These are phyloP conservation scores for Paracanthobrama guichenoti DNA, from an alignment of 2,113 vertebrate genomes.

Conservation along the genomic window DNA sequence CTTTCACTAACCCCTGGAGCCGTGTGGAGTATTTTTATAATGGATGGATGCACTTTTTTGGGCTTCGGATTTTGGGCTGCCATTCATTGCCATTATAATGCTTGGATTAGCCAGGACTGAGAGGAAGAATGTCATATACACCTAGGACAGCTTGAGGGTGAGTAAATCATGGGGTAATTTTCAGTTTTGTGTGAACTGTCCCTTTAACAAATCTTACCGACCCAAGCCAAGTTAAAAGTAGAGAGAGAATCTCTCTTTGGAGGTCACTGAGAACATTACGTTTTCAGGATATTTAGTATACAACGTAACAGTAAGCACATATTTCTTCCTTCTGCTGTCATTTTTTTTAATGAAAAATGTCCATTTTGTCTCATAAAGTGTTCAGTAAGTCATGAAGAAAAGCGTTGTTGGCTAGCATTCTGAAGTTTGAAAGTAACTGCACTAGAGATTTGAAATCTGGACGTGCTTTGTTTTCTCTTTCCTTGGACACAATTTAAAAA, in stretches of 20 bases:
- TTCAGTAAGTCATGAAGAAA: conserved; percentile 47
- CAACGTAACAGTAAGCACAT: background rate
- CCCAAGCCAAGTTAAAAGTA: background rate
- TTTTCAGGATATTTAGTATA: conserved; percentile 49
- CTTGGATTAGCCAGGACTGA: too few species aligned
- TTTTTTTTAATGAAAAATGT: background rate
- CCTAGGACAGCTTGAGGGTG: too few species aligned
- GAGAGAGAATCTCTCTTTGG: conserved; percentile 37
- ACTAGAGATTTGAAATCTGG: background rate
- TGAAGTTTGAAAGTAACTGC: background rate
- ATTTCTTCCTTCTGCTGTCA: background rate
- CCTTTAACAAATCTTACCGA: background rate
- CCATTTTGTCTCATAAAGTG: conserved; percentile 7
- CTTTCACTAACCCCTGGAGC: too few species aligned
- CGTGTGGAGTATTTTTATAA: too few species aligned
- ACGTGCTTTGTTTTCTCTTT: background rate
- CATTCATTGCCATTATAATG: too few species aligned
- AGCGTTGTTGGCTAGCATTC: conserved; percentile 48
- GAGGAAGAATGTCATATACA: too few species aligned
- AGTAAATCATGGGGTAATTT: too few species aligned
- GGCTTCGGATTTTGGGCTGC: too few species aligned
- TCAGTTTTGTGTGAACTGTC: too few species aligned
- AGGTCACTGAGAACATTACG: conserved; percentile 54
- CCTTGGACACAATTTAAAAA: background rate
- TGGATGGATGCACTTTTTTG: too few species aligned